Percentiles rank a stretch among this genome's conserved stretches.
Conservation (phyloP, 2,888 invertebrate genomes). For the Campoletis raptor region DNA sequence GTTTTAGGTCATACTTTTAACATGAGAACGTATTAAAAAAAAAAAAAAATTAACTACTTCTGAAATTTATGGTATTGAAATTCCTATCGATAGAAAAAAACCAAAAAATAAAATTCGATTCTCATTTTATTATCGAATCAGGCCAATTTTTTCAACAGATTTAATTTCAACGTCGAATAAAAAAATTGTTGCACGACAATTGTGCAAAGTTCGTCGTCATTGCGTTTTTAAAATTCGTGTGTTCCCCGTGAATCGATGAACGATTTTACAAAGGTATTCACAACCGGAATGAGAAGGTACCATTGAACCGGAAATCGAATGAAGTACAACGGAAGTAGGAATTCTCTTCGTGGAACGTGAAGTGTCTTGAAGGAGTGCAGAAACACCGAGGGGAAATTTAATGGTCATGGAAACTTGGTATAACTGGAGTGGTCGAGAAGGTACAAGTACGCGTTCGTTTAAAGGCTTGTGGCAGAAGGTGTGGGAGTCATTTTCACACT, state of each 20-base stretch:
- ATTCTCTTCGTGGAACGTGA: conserved; percentile 30
- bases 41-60: no score
- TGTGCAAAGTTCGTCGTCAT: no score
- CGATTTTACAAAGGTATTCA: not conserved
- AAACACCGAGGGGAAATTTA: conserved; percentile 46
- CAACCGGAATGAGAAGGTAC: not conserved
- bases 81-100: no score
- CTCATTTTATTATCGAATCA: no score
- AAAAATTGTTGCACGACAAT: no score
- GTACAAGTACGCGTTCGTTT: conserved; percentile 29
- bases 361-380: conserved; percentile 34
- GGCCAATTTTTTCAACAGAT: no score
- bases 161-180: no score
- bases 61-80: no score
- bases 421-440: conserved; percentile 28
- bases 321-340: conserved; percentile 29
- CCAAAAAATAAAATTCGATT: no score
- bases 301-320: conserved; percentile 26
- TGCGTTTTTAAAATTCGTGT: not conserved
- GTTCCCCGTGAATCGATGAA: not conserved
- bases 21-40: not conserved
- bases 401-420: conserved; percentile 59
- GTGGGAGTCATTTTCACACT: conserved; percentile 26
- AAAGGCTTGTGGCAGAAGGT: not conserved
- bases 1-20: not conserved